Evolutionary conservation across 2,888 invertebrate genomes (phyloP), one percentile per base, ranked within the genome.

Genomic region (Drosophila robusta): DNA sequence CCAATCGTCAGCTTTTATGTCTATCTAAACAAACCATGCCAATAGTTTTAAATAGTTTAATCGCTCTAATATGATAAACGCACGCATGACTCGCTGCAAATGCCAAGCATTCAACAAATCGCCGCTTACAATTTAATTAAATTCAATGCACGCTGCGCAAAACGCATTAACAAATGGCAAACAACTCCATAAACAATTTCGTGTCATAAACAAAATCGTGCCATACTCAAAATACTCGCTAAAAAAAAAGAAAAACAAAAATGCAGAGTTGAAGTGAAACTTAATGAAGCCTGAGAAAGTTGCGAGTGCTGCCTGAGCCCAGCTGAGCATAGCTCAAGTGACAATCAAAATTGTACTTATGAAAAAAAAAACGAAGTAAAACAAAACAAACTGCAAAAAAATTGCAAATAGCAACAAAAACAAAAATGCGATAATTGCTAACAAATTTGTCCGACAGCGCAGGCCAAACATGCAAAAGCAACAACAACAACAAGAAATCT

Each of bases 211-310:
- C 87, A 84, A 87, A 87, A 87, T 87, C 82, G 86, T 83, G 88
- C 69, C 63, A 75, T 63, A 75, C 75, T 61, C 69, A 66, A 78
- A 82, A 67, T 71, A 66, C 51, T 57, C 60, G 70, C 63, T 70
- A 50, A 74, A 74, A n/a, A 3, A 14, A 32, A n/a, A n/a, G 34
- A 44, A 32, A 51, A 26, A 29, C 29, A 52, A 29, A 18, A 80
- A 71, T 76, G 76, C 65, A 65, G 16, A 68, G 52, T 50, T 46
- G 65, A 87, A 83, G 89, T 82, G 85, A 85, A 85, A 85, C 90
- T 85, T 85, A 85, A 85, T 88, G 87, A 88, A 85, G 89, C 87
- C 79, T 85, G 90, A 85, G 85, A 85, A 85, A 85, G 85, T 85
- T 88, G 80, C 58, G 12, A 70, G 60, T 63, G 58, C 16, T 46